Evolutionary conservation across 2,888 invertebrate genomes (phyloP), one percentile per base, ranked within the genome.

Genomic region (Tineola bisselliella): DNA sequence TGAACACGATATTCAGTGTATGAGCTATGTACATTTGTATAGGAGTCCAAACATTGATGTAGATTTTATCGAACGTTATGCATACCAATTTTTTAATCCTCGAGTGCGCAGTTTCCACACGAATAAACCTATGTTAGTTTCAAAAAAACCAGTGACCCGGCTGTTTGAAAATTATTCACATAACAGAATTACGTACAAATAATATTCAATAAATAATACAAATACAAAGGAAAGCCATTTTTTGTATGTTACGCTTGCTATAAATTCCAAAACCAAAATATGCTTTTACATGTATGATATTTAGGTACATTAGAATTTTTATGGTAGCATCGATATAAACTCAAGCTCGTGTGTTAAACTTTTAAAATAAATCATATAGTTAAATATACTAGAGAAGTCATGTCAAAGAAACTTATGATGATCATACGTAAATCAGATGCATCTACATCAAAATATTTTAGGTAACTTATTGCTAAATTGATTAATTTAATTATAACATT

Each of bases 71-170:
- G n/a, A 48, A 48, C 48, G 48, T 48, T 48, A 48, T 48, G 48
- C 48, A 48, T 48, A 48, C 48, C 48, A 48, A 15, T 48, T 48
- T 48, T 48, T 48, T 48, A 48, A 48, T 48, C 48, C 48, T 48
- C 48, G 15, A 48, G 48, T 48, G 8, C 17, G 8, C 48, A 48
- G 17, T 48, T 48, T 48, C 48, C 48, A 48, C 48, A 48, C 48
- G 48, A 48, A 13, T 48, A 17, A 48, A 10, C 48, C 15, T 48
- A 17, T 48, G 48, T 48, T 48, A 48, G 48, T 48, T 15, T 15
- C 48, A 48, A 48, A 48, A 15, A 48, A 48, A 8, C 15, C 48
- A 17, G 15, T 48, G 15, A 48, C 48, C 48, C 48, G 48, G 15
- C 6, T 48, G 10, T 48, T 15, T 48, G 48, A 17, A 48, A 48